Conservation (phyloP, 2,113 vertebrate genomes). For the Labrus mixtus region DNA sequence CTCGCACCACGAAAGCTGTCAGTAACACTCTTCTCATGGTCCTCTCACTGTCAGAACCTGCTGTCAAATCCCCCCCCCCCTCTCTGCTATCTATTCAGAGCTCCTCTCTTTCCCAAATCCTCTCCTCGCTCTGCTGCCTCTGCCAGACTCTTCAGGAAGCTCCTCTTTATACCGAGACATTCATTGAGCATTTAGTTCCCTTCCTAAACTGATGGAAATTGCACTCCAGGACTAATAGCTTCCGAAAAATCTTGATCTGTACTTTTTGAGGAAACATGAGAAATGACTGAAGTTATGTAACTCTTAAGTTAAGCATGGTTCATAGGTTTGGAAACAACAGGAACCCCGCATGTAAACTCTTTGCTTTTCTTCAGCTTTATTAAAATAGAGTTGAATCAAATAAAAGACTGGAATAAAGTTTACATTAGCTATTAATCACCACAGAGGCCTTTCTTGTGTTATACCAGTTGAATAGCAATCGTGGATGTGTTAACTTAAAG, state of each 20-base stretch:
- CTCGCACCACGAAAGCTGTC: conserved; percentile 41
- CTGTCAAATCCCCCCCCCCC: conserved; percentile 33
- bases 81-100: conserved; percentile 17
- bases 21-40: conserved; percentile 32
- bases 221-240: conserved; percentile 3
- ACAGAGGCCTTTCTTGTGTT: too few relatives aligned
- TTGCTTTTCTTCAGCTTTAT: background rate
- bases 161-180: conserved; percentile 36
- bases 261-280: background rate
- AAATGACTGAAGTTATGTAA: background rate
- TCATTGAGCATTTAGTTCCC: conserved; percentile 32
- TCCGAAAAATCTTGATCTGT: conserved; percentile 23
- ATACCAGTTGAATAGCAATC: too few relatives aligned
- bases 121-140: conserved; percentile 22
- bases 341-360: background rate
- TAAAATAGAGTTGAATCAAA: background rate
- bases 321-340: background rate
- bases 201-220: conserved; percentile 37
- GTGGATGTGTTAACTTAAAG: too few relatives aligned
- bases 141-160: conserved; percentile 51
- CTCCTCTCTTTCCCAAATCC: background rate
- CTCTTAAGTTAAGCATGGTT: background rate
- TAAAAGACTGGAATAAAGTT: too few relatives aligned
- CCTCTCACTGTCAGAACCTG: conserved; percentile 64
- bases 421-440: too few relatives aligned